A percentile compares a stretch with the other conserved stretches of the same genome.
Evolutionary conservation across 1,140 invertebrate species (phyloP).

Genomic region (Spodoptera litura): DNA sequence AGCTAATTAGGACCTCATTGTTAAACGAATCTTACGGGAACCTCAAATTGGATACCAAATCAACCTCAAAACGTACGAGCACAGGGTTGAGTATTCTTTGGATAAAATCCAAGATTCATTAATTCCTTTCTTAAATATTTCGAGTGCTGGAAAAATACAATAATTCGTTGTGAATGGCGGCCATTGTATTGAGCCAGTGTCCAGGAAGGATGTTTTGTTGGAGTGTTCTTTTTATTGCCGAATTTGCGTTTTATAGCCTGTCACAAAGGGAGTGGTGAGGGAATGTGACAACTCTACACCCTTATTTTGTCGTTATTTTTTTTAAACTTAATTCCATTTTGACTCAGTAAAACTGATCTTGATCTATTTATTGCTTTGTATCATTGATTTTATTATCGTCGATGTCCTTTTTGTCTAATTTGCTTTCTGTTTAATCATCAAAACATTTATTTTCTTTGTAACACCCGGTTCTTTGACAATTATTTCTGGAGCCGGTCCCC

Average conservation of each 20-base stretch:
- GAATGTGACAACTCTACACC: slow-evolving; percentile 79
- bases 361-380: not conserved
- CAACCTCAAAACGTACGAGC: slow-evolving; percentile 54
- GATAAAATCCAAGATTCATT: slow-evolving; percentile 70
- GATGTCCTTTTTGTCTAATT: no score
- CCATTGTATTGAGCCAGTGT: slow-evolving; percentile 84
- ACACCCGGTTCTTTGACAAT: slow-evolving; percentile 61
- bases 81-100: slow-evolving; percentile 67
- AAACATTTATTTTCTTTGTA: slow-evolving; percentile 19
- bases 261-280: slow-evolving; percentile 77
- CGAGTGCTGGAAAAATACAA: slow-evolving; percentile 83
- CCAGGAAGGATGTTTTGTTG: slow-evolving; percentile 84
- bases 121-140: slow-evolving; percentile 83
- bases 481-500: slow-evolving; percentile 72
- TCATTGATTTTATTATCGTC: no score
- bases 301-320: slow-evolving; percentile 69
- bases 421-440: not conserved
- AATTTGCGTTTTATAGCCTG: slow-evolving; percentile 85
- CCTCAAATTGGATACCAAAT: slow-evolving; percentile 53
- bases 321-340: slow-evolving; percentile 53
- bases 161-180: slow-evolving; percentile 80
- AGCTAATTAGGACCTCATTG: slow-evolving; percentile 85
- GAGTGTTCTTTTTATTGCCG: slow-evolving; percentile 84
- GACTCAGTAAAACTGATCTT: slow-evolving; percentile 45
- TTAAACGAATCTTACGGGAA: slow-evolving; percentile 79